Base-by-base conservation (phyloP, 1,140 invertebrate genomes). In the Platorchestia sp. region DNA sequence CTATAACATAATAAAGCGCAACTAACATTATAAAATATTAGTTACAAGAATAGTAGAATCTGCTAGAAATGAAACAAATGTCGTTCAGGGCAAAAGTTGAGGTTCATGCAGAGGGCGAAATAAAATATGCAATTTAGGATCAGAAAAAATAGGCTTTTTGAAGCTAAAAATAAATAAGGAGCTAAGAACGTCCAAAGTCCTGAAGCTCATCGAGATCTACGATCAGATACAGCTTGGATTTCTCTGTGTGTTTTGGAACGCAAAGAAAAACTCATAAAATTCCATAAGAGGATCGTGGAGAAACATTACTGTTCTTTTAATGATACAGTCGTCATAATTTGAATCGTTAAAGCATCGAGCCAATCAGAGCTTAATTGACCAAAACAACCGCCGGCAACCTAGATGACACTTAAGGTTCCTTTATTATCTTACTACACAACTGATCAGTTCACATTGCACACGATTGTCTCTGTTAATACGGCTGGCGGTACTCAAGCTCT, bases 291-390 rank as follows among this genome's bases (percentile, higher is more conserved):
- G 43, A 89, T 42, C 43, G n/a, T 41, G 41, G 87, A 89, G 87
- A 89, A 89, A 89, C n/a, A 89, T 89, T 42, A 42, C 87, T 42
- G 87, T 93, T 45, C 45, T 14, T 41, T 45, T 27, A 47, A 93
- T 44, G 91, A 93, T 47, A 93, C 91, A 40, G 91, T 44, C 43
- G 45, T 93, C 91, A 93, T 93, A 93, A 93, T 93, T 45, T 44
- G 45, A 45, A 44, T 44, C 43, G 91, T 93, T 93, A 93, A 93
- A 45, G 45, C 91, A 45, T 93, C 91, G 91, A 40, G 41, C 40
- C 91, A 93, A 93, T 93, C 91, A 93, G 40, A 44, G 43, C 91
- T 93, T 93, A 93, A 93, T 93, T 93, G 91, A 93, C 43, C 19
- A 45, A 93, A 93, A 93, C 91, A 93, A 93, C 41, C 45, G 43